A percentile compares a stretch with the other conserved stretches of the same genome.
Evolutionary conservation across 2,888 invertebrate species (phyloP).

Genomic region (Ramazzottius varieornatus): DNA sequence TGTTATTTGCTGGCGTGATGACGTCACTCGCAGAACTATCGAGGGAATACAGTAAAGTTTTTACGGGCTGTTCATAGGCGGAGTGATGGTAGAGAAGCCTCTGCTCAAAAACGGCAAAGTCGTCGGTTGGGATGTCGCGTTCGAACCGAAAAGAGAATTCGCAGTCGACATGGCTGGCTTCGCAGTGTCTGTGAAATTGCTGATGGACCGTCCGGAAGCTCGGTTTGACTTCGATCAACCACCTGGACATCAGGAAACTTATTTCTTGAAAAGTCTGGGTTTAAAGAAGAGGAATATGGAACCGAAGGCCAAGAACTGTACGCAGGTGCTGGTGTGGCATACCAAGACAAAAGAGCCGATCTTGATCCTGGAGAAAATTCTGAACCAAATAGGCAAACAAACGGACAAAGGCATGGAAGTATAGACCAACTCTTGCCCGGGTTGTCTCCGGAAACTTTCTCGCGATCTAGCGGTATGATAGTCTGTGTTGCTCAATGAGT

Average conservation of each 20-base stretch:
- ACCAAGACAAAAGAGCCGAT: constrained; percentile 73
- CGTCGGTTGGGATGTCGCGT: constrained; percentile 43
- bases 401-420: constrained; percentile 37
- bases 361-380: constrained; percentile 38
- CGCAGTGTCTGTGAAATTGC: constrained; percentile 38
- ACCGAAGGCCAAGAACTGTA: constrained; percentile 46
- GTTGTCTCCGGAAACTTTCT: no score
- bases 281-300: constrained; percentile 42
- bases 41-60: no score
- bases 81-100: constrained; percentile 70
- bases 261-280: constrained; percentile 39
- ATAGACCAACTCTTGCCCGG: no score
- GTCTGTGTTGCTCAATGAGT: no score
- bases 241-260: constrained; percentile 56
- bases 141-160: constrained; percentile 40
- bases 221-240: constrained; percentile 49
- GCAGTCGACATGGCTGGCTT: constrained; percentile 59
- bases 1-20: no score
- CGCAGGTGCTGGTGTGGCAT: constrained; percentile 87
- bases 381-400: constrained; percentile 26
- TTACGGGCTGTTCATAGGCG: constrained; percentile 77
- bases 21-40: no score
- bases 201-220: constrained; percentile 25
- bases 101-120: constrained; percentile 32
- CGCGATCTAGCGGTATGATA: no score